These are phyloP conservation scores for Pygoscelis antarcticus DNA, from an alignment of 2,113 vertebrate species.

Conservation along the genomic window DNA sequence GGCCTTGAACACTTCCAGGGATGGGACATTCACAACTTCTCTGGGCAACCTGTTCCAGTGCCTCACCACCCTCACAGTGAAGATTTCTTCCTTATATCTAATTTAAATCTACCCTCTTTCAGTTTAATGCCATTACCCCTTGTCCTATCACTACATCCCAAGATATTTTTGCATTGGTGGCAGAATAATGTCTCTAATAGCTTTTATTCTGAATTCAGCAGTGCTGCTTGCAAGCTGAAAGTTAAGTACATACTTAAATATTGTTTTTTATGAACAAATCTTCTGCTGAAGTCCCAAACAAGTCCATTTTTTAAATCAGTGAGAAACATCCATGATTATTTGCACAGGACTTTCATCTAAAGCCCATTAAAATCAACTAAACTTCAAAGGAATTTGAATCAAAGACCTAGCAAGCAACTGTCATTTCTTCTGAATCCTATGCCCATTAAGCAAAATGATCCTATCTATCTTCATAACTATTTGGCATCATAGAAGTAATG, in stretches of 20 bases:
- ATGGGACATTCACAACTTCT: no score
- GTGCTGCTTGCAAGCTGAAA: not conserved
- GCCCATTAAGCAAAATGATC: not conserved
- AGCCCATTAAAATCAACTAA: not conserved
- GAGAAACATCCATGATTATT: not conserved
- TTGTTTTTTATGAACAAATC: not conserved
- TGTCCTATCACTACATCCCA: not conserved
- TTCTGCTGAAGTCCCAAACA: not conserved
- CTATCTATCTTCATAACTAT: not conserved
- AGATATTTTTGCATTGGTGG: not conserved
- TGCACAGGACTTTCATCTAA: conserved; percentile 1
- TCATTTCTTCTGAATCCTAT: not conserved
- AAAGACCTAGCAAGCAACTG: conserved; percentile 11
- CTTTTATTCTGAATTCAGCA: not conserved
- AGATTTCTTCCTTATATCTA: no score
- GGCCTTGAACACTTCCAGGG: no score
- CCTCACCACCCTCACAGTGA: no score
- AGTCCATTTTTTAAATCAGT: not conserved
- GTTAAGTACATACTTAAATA: not conserved
- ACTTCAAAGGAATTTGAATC: conserved; percentile 27
- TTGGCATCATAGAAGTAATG: not conserved
- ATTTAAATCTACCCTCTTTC: no score
- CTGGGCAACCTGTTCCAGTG: no score
- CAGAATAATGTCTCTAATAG: not conserved
- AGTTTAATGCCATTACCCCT: no score